A percentile compares a stretch with the other conserved stretches of the same genome.
Evolutionary conservation across 1,140 invertebrate species (phyloP).

Genomic region (Drosophila nebulosa): DNA sequence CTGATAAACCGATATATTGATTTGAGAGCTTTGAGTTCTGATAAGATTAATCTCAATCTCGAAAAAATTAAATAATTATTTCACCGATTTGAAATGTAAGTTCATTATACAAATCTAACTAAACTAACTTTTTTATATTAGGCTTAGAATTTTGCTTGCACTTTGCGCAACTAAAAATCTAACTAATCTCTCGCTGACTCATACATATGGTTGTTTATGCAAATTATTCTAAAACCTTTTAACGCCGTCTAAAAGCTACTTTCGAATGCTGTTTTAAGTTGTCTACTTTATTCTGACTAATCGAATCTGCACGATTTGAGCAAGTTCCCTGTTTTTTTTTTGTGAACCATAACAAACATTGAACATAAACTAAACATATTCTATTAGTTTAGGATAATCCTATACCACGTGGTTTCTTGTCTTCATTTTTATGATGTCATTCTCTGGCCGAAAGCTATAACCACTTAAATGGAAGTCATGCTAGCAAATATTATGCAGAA

Average conservation of each 20-base stretch:
- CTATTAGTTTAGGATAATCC: neutral
- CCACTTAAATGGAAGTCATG: neutral
- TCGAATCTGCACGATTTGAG: neutral
- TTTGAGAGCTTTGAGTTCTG: no score
- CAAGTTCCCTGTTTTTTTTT: neutral
- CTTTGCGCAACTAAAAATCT: no score
- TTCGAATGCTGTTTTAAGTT: neutral
- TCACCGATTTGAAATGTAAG: no score
- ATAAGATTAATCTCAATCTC: no score
- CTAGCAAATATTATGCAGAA: slow-evolving; percentile 37
- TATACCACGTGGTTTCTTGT: slow-evolving; percentile 8
- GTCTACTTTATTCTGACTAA: neutral
- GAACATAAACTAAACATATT: neutral
- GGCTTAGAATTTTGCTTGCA: no score
- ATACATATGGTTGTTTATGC: neutral
- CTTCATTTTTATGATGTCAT: neutral
- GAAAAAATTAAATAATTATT: no score
- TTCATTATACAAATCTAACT: no score
- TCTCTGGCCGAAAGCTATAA: neutral
- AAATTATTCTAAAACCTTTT: neutral
- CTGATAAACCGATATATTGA: no score
- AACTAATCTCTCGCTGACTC: no score
- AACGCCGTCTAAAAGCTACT: neutral
- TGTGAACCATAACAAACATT: neutral
- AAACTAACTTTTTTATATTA: no score